Conservation (phyloP, 2,797 vertebrate genomes). For the Peromyscus melanophrys region DNA sequence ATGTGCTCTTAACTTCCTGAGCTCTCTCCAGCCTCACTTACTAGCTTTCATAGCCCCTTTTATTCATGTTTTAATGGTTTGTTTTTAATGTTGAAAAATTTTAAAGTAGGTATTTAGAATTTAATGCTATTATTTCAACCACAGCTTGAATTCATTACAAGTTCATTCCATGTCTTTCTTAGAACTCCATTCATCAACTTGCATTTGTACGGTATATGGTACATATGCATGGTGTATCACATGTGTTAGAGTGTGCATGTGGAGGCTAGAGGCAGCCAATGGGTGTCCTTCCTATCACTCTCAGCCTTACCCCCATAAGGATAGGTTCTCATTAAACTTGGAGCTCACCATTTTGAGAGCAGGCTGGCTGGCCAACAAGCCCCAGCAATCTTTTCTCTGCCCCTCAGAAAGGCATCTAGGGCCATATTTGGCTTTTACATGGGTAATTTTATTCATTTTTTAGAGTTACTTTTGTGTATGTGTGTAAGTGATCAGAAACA, state of each 20-base stretch:
- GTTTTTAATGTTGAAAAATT: background rate
- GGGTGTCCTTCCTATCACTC: background rate
- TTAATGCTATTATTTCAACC: background rate
- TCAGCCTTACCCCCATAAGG: background rate
- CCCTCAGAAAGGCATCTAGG: background rate
- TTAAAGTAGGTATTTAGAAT: background rate
- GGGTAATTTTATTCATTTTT: background rate
- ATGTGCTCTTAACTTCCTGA: background rate
- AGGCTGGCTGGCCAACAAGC: background rate
- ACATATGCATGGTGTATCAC: background rate
- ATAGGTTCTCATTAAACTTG: background rate
- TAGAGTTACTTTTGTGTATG: background rate
- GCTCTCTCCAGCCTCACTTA: background rate
- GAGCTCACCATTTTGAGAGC: background rate
- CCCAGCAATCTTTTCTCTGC: background rate
- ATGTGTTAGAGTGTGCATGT: background rate
- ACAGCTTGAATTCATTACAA: background rate
- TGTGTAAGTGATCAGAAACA: background rate
- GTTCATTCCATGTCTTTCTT: background rate
- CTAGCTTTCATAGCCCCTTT: background rate
- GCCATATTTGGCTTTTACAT: background rate
- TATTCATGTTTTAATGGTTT: background rate
- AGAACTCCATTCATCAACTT: background rate
- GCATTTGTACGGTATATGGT: background rate
- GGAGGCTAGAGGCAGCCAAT: background rate